A percentile compares a stretch with the other conserved stretches of the same genome.
Conservation (phyloP, 1,140 invertebrate species). For the Saccostrea echinata region DNA sequence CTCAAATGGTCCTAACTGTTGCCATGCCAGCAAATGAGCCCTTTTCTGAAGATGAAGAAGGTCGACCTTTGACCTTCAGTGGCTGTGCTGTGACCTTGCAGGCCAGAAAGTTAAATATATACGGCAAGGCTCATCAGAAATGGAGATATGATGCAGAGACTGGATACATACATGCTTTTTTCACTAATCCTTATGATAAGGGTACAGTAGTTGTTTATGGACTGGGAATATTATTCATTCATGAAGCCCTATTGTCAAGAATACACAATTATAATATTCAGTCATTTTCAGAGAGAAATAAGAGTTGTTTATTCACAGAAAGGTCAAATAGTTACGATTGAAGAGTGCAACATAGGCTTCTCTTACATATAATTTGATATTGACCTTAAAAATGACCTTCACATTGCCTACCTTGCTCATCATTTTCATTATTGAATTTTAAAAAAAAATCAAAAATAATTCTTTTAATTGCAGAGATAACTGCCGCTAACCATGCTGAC, state of each 20-base stretch:
- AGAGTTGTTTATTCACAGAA: too few species aligned
- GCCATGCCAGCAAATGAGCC: constrained; percentile 72
- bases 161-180: constrained; percentile 77
- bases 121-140: constrained; percentile 78
- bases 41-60: constrained; percentile 67
- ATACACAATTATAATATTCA: too few species aligned
- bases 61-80: constrained; percentile 68
- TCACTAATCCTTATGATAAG: constrained; percentile 74
- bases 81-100: constrained; percentile 76
- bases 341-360: not conserved
- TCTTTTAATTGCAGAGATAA: constrained; percentile 73
- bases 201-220: constrained; percentile 59
- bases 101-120: constrained; percentile 67
- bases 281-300: too few species aligned
- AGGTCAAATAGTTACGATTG: too few species aligned
- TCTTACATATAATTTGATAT: not conserved
- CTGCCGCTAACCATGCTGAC: constrained; percentile 78
- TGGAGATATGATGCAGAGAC: constrained; percentile 77
- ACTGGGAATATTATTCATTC: not conserved
- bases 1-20: constrained; percentile 71
- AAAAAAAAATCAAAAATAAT: not conserved
- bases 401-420: too few species aligned
- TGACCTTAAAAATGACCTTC: too few species aligned
- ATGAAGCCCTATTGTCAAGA: too few species aligned
- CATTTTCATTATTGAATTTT: not conserved